These are phyloP conservation scores for Macaca fascicularis DNA, from an alignment of 2,113 vertebrate genomes.

Conservation along the genomic window DNA sequence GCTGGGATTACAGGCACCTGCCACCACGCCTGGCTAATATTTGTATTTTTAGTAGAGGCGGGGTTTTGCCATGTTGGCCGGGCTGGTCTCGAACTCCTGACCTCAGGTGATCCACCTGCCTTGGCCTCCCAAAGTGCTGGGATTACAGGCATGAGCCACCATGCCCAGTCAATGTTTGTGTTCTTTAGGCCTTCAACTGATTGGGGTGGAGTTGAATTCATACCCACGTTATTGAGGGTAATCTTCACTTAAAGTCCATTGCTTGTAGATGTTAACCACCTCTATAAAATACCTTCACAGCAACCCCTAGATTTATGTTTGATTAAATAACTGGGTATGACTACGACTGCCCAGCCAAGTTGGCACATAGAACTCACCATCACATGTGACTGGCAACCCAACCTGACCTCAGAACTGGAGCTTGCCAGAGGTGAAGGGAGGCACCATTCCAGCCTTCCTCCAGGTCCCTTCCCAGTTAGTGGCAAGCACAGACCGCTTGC, in stretches of 20 bases:
- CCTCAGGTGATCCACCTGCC: too few species aligned
- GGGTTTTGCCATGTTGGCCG: too few species aligned
- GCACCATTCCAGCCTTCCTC: not conserved
- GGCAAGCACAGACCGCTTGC: fast-evolving
- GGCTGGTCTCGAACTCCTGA: too few species aligned
- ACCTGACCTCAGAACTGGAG: not conserved
- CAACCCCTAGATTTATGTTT: not conserved
- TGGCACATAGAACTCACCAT: not conserved
- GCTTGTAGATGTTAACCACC: not conserved
- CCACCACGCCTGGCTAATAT: too few species aligned
- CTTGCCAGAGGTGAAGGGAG: too few species aligned
- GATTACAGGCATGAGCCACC: too few species aligned
- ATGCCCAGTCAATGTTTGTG: not conserved
- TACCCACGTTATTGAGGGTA: not conserved
- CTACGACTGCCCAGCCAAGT: not conserved
- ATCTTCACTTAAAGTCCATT: not conserved
- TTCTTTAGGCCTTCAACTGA: not conserved
- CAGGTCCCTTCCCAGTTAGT: not conserved
- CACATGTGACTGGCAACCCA: not conserved
- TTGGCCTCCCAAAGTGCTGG: too few species aligned
- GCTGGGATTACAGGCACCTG: too few species aligned
- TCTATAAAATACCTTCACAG: not conserved
- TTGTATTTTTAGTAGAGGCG: too few species aligned
- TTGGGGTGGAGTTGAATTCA: not conserved
- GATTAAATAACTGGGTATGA: not conserved